Evolutionary conservation across 92 coral and sea anemone genomes (phyloP).

Genomic region (Umimayanthus chanpuru): DNA sequence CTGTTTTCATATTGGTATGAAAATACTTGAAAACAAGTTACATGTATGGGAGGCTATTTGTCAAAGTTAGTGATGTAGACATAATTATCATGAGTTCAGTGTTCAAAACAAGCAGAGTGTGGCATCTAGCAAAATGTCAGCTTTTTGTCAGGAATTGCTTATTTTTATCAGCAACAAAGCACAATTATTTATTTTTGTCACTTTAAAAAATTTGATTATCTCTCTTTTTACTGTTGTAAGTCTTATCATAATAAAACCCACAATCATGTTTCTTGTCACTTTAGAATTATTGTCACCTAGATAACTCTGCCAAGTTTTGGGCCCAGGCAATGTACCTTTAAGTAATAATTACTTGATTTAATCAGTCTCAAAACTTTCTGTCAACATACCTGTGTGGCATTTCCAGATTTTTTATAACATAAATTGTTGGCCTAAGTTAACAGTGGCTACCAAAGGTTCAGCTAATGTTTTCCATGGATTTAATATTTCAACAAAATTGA

Average conservation of each 20-base stretch:
- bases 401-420: too few species aligned
- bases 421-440: too few species aligned
- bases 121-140: neutral
- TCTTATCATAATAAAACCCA: neutral
- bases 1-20: neutral
- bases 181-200: neutral
- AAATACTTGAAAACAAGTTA: neutral
- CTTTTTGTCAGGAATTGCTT: neutral
- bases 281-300: neutral
- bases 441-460: too few species aligned
- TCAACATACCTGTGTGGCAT: neutral
- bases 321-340: neutral
- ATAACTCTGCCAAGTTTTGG: neutral
- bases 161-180: neutral
- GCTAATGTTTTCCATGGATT: too few species aligned
- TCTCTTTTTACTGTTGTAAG: neutral
- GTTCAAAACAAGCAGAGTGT: neutral
- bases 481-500: too few species aligned
- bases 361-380: neutral
- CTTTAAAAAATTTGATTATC: neutral
- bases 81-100: conserved; percentile 1
- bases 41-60: conserved; percentile 16
- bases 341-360: neutral
- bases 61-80: neutral
- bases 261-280: neutral